Evolutionary conservation across 2,113 vertebrate genomes (phyloP).

Genomic region (Gnathonemus echidnorhynchus): DNA sequence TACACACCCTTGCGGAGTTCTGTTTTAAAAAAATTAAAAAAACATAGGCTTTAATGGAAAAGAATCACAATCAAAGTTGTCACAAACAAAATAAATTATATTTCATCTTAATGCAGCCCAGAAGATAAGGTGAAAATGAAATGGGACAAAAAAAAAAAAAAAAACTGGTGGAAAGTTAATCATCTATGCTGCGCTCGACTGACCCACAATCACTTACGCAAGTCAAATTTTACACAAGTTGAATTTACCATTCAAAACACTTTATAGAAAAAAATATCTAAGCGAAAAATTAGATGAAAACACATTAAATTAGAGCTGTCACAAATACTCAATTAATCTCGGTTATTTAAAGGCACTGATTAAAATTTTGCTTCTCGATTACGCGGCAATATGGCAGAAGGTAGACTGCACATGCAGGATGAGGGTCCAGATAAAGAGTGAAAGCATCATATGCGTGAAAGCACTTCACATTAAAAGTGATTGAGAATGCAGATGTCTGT

Average conservation of each 20-base stretch:
- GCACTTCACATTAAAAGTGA: too few species aligned
- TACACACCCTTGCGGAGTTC: background rate
- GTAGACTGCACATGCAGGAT: too few species aligned
- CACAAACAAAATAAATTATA: background rate
- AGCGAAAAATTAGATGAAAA: background rate
- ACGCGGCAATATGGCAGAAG: too few species aligned
- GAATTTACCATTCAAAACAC: background rate
- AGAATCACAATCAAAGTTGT: background rate
- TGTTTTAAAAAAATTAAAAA: background rate
- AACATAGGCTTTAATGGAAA: background rate
- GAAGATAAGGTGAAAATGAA: background rate
- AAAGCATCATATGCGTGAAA: too few species aligned
- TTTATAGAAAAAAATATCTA: background rate
- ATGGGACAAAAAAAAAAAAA: background rate
- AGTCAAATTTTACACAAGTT: background rate
- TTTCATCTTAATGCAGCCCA: background rate
- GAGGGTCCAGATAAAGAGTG: too few species aligned
- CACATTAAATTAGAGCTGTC: background rate
- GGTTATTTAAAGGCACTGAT: too few species aligned
- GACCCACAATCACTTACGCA: background rate
- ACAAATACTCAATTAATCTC: too few species aligned
- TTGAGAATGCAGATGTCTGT: too few species aligned
- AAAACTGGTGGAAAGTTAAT: background rate
- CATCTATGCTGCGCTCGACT: background rate
- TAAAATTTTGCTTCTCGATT: too few species aligned